Base-by-base conservation (phyloP, 1,140 invertebrate species). In the Cyclargus thomasi region DNA sequence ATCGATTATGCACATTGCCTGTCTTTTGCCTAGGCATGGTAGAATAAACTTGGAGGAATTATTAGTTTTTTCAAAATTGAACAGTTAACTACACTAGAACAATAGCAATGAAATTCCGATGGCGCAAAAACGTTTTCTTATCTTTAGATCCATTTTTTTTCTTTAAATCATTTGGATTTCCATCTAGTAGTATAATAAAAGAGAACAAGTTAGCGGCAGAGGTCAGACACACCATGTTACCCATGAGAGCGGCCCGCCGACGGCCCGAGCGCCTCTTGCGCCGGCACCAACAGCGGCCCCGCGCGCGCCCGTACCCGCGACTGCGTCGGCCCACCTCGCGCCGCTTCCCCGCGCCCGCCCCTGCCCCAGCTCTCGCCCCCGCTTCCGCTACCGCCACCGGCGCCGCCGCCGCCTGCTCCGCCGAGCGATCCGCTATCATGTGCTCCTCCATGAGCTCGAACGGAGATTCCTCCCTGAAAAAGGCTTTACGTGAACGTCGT, bases 151-250 rank as follows among this genome's bases (percentile, higher is more conserved):
- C 23, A 29, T 29, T 2, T 29, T 29, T 29, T 29, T 29, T 29
- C 5, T 29, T 29, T 29, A 29, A 6, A 7, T 8, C 29, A 7
- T 29, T 29, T 29, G 29, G 14, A 16, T 47, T 1, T 3, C 10
- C 10, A 39, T 47, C 2, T 47, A 3, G 11, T 2, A 14, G 39
- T 2, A 3, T 18, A 18, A 36, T 20, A 55, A 64, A 70, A 76
- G 81, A 86, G 83, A 85, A 83, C 79, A 85, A 80, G 74, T 68
- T 22, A 72, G 76, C 77, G 78, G 75, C 75, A 73, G 75, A 74
- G 63, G 76, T 78, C 70, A 81, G 78, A 89, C 86, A 89, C 83
- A 89, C 86, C 86, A 76, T 87, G 86, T 89, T 87, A 89, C 86
- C 86, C 85, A 85, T 86, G 83, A 84, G 82, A 66, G 80, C 75